Evolutionary conservation across 2,797 vertebrate genomes (phyloP).

Genomic region (Calcarius lapponicus): DNA sequence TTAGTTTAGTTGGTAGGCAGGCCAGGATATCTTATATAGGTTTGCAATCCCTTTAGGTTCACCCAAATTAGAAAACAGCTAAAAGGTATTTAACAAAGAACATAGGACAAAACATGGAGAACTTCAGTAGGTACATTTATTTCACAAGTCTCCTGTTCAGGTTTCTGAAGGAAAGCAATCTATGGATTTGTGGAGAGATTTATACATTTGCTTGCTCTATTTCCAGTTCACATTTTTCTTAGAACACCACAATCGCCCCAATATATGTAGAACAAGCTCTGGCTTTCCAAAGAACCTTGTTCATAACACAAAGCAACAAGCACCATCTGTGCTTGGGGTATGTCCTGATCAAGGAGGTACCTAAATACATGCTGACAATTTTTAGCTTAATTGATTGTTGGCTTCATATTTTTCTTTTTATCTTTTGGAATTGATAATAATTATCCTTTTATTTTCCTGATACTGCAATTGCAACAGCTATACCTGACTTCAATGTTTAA

Average conservation of each 20-base stretch:
- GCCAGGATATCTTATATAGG: fast-evolving
- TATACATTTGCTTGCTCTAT: neutral
- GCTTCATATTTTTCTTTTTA: neutral
- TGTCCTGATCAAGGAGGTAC: neutral
- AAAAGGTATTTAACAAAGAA: neutral
- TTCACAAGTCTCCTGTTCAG: neutral
- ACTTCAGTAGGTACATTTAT: neutral
- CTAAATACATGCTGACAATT: neutral
- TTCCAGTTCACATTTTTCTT: neutral
- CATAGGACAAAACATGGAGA: neutral
- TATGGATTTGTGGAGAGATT: neutral
- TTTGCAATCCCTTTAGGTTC: neutral
- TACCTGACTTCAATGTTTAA: neutral
- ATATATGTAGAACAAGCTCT: fast-evolving
- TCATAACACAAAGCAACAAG: neutral
- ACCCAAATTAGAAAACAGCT: neutral
- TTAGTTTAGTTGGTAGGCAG: neutral
- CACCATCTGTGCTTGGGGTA: fast-evolving
- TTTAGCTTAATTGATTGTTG: neutral
- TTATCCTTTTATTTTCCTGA: neutral
- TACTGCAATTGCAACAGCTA: neutral
- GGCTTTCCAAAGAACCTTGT: neutral
- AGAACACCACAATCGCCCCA: neutral
- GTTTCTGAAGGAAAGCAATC: neutral
- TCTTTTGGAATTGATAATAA: neutral